phyloP scores from a whole-genome alignment of 92 coral and sea anemone species.

The Diadumene lineata region DNA sequence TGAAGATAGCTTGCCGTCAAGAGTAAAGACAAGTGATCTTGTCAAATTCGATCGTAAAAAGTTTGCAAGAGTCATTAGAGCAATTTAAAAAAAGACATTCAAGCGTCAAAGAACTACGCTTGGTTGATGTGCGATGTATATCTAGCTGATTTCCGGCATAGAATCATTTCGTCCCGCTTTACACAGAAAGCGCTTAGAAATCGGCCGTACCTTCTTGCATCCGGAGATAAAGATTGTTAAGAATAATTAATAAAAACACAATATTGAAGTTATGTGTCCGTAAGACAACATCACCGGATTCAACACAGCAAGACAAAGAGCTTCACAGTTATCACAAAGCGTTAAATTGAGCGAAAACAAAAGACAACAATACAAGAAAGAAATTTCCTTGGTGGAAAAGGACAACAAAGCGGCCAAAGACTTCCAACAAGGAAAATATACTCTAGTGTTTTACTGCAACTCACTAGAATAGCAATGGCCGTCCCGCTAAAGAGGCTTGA shows the following conservation, averaged over 20 bases:
- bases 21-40: constrained; percentile 2
- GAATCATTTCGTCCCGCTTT: constrained; percentile 27
- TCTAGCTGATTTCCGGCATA: constrained; percentile 30
- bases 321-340: constrained; percentile 28
- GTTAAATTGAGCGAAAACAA: constrained; percentile 31
- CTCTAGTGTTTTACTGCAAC: no score
- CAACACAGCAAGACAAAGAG: constrained; percentile 32
- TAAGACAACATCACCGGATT: constrained; percentile 33
- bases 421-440: background rate
- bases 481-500: constrained; percentile 10
- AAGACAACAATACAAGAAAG: constrained; percentile 21
- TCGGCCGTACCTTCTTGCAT: constrained; percentile 27
- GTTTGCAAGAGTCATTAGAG: constrained; percentile 37
- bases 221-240: constrained; percentile 32
- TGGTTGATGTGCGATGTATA: constrained; percentile 16
- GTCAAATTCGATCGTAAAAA: constrained; percentile 19
- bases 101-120: constrained; percentile 20
- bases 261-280: constrained; percentile 15
- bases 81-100: constrained; percentile 23
- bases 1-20: background rate
- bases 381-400: constrained; percentile 28
- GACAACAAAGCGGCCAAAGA: background rate
- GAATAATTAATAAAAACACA: constrained; percentile 25
- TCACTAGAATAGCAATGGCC: background rate
- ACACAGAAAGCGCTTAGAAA: constrained; percentile 24